Evolutionary conservation across 2,888 invertebrate species (phyloP).

Genomic region (Cosmopolites sordidus): DNA sequence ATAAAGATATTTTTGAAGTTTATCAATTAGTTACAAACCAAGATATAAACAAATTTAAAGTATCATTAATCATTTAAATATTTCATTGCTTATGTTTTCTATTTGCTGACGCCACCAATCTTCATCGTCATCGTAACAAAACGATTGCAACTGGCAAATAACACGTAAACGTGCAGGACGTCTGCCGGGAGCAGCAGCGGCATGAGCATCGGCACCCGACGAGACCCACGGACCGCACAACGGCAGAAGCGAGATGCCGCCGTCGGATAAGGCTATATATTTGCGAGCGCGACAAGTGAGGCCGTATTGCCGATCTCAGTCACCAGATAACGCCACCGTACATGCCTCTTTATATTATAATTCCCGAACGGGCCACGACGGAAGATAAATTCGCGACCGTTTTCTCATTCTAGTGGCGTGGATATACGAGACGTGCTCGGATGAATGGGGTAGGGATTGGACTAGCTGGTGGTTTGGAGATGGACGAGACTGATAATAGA

Average conservation of each 20-base stretch:
- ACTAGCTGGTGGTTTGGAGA: background rate
- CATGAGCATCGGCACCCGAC: too few species aligned
- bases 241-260: conserved; percentile 27
- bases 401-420: conserved; percentile 19
- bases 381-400: conserved; percentile 24
- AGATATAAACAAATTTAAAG: too few species aligned
- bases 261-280: conserved; percentile 38
- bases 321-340: conserved; percentile 41
- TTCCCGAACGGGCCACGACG: conserved; percentile 29
- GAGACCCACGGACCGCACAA: conserved; percentile 25
- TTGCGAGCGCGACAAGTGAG: conserved; percentile 41
- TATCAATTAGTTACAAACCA: too few species aligned
- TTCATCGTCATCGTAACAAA: background rate
- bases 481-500: too few species aligned
- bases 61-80: too few species aligned
- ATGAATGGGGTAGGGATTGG: conserved; percentile 3
- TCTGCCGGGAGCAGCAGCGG: background rate
- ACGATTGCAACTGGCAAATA: conserved; percentile 17
- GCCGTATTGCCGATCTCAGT: conserved; percentile 42
- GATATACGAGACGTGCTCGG: conserved; percentile 10
- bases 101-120: too few species aligned
- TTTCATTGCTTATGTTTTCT: too few species aligned
- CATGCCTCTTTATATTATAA: conserved; percentile 41
- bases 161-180: conserved; percentile 4
- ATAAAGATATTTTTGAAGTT: too few species aligned